These are phyloP conservation scores for Polydrusus cervinus DNA, from an alignment of 2,888 invertebrate genomes.

Conservation along the genomic window DNA sequence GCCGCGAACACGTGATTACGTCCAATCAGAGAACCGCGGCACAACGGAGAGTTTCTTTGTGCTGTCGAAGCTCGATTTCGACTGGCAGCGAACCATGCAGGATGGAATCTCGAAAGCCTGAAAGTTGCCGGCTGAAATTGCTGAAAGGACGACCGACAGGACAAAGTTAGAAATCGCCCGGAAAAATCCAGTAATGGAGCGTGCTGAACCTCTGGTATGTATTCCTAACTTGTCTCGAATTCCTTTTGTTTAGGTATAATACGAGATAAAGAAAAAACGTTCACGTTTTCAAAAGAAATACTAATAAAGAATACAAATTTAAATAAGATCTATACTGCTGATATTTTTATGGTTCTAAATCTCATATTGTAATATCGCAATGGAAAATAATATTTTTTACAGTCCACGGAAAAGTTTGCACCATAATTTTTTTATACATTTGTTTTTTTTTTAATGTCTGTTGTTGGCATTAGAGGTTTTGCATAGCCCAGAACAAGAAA, in stretches of 20 bases:
- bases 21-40: slow-evolving; percentile 38
- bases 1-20: slow-evolving; percentile 42
- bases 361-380: too few relatives aligned
- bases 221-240: not conserved
- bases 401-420: too few relatives aligned
- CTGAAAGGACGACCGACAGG: slow-evolving; percentile 24
- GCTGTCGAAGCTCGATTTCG: slow-evolving; percentile 48
- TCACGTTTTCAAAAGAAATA: too few relatives aligned
- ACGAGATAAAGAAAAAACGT: not conserved
- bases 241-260: slow-evolving; percentile 1
- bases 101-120: slow-evolving; percentile 32
- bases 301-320: too few relatives aligned
- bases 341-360: too few relatives aligned
- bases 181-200: slow-evolving; percentile 30
- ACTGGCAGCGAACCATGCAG: slow-evolving; percentile 46
- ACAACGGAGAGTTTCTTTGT: slow-evolving; percentile 46
- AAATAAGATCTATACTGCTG: too few relatives aligned
- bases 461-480: too few relatives aligned
- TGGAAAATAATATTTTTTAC: too few relatives aligned
- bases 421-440: too few relatives aligned
- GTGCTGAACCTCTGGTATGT: slow-evolving; percentile 9
- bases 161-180: slow-evolving; percentile 29
- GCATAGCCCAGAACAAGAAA: too few relatives aligned
- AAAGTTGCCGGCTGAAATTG: slow-evolving; percentile 27
- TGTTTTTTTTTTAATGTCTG: too few relatives aligned